A percentile compares a stretch with the other conserved stretches of the same genome.
Conservation (phyloP, 2,113 vertebrate genomes). For the Sinocyclocheilus anophthalmus region DNA sequence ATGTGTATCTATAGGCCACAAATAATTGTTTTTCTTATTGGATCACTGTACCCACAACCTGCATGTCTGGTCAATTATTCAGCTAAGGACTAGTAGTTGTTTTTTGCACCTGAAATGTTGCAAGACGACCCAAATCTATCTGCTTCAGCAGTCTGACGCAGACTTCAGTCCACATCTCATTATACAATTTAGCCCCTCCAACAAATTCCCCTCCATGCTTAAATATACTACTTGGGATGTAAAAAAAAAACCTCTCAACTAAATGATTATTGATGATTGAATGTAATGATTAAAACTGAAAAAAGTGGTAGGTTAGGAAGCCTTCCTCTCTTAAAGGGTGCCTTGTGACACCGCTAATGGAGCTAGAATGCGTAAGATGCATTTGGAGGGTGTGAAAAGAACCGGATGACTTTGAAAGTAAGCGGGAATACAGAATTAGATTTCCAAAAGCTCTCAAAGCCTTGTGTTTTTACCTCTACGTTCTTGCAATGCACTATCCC, state of each 20-base stretch:
- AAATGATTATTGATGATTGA: neutral
- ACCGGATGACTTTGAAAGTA: neutral
- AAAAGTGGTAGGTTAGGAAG: neutral
- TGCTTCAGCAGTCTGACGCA: neutral
- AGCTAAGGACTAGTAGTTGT: neutral
- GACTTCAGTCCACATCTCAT: neutral
- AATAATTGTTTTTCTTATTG: conserved; percentile 1
- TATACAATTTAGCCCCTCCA: neutral
- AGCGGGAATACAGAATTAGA: neutral
- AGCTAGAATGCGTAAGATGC: neutral
- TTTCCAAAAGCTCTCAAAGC: neutral
- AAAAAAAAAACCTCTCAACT: neutral
- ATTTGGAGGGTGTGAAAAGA: neutral
- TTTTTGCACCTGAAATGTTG: conserved; percentile 17
- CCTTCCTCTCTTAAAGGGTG: neutral
- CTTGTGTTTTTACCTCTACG: neutral
- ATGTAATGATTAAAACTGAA: neutral
- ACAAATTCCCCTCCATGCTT: neutral
- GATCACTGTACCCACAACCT: conserved; percentile 33
- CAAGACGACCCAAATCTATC: neutral
- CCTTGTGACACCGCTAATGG: neutral
- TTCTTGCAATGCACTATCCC: neutral
- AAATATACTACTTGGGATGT: neutral
- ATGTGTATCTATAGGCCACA: conserved; percentile 7
- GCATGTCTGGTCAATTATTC: conserved; percentile 21